Evolutionary conservation across 2,113 vertebrate genomes (phyloP), one percentile per base, ranked within the genome.

Genomic region (Prietella phreatophila): DNA sequence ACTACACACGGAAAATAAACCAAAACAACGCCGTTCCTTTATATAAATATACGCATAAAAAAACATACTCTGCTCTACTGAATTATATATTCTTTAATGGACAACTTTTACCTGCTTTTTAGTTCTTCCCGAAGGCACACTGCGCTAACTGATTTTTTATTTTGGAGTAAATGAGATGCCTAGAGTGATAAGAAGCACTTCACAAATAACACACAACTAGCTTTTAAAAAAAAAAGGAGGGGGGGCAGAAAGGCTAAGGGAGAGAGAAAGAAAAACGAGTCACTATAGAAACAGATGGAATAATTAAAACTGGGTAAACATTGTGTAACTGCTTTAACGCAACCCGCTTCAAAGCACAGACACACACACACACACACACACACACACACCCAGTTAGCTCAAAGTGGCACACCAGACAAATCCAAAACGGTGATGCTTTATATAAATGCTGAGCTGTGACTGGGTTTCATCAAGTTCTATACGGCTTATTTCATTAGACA

Each of bases 91-190:
- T 36, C 63, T 87, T 71, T 60, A 83, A 89, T 80, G 75, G 73
- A 90, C 85, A 89, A 33, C 27, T 71, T 86, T 85, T 85, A 83
- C 78, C 50, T 39, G 78, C 83, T 89, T 55, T 91, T 82, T 83
- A 83, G 85, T 85, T 89, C 61, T 61, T 63, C 83, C 86, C 10
- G 33, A 58, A n/a, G 87, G 85, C 88, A 63, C 30, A 67, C 82
- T 90, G 82, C 7, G 73, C 67, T 78, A 67, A 85, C 85, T 42
- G 78, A 89, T 87, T 87, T 90, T 90, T 60, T 89, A n/a, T 71
- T 47, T 79, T 69, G 25, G 83, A 85, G 67, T 47, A 73, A 78
- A 89, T 58, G 84, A 60, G 60, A 80, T 89, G 81, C 87, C 85
- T 67, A 87, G 20, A 61, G 58, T 76, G 86, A 84, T n/a, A 36